These are phyloP conservation scores for Leucoma salicis DNA, from an alignment of 2,888 invertebrate genomes.

Conservation along the genomic window DNA sequence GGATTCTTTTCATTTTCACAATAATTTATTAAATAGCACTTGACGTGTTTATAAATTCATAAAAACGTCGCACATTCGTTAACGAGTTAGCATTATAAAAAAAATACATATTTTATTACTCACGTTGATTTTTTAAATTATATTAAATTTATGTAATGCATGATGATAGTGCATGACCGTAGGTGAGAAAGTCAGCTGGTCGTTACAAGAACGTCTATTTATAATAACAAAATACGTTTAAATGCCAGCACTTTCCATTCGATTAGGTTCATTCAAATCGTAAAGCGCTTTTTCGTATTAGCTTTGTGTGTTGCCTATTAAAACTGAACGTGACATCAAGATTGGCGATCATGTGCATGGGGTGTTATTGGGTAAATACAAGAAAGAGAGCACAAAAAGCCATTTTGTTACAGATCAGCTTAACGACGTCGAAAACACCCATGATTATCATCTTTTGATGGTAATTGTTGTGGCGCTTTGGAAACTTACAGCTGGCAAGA, in stretches of 20 bases:
- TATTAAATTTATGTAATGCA: constrained; percentile 37
- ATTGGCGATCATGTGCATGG: constrained; percentile 67
- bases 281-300: constrained; percentile 42
- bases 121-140: constrained; percentile 40
- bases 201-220: constrained; percentile 43
- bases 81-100: constrained; percentile 1
- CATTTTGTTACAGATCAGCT: constrained; percentile 82
- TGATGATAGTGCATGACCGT: constrained; percentile 46
- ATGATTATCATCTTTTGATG: constrained; percentile 83
- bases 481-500: constrained; percentile 74
- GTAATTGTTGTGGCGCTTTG: constrained; percentile 77
- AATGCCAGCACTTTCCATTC: constrained; percentile 46
- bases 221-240: constrained; percentile 28
- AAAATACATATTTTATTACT: constrained; percentile 25
- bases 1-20: too few relatives aligned
- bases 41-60: constrained; percentile 11
- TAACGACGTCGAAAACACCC: constrained; percentile 81
- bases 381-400: constrained; percentile 76
- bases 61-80: constrained; percentile 7
- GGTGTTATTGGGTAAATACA: constrained; percentile 51
- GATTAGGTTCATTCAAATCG: constrained; percentile 32
- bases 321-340: constrained; percentile 44
- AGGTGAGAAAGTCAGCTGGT: constrained; percentile 45
- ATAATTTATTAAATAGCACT: too few relatives aligned
- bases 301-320: constrained; percentile 64